Conservation (phyloP, 2,888 invertebrate genomes). For the Andricus quercusramuli region DNA sequence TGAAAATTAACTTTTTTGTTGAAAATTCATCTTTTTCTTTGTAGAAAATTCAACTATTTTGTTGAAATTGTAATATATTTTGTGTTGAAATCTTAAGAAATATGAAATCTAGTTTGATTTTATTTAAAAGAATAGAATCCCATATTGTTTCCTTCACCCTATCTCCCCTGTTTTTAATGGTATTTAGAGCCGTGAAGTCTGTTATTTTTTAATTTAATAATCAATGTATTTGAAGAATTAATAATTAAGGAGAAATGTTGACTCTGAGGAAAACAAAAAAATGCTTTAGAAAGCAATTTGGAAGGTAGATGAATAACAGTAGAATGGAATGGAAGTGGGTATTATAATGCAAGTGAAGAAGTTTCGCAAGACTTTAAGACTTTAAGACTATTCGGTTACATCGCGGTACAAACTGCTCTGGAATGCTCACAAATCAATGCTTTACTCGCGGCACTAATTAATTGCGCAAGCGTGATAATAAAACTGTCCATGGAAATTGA, state of each 20-base stretch:
- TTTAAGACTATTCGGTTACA: slow-evolving; percentile 37
- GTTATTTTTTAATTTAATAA: background rate
- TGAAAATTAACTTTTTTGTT: no score
- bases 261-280: background rate
- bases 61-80: no score
- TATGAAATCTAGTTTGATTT: no score
- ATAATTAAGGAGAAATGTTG: background rate
- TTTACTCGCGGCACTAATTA: slow-evolving; percentile 37
- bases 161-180: no score
- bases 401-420: slow-evolving; percentile 16
- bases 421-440: slow-evolving; percentile 40
- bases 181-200: no score
- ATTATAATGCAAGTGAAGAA: slow-evolving; percentile 32
- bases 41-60: no score
- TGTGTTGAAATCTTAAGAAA: no score
- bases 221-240: background rate
- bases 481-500: slow-evolving; percentile 40
- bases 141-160: no score
- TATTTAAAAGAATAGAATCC: no score
- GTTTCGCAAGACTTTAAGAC: slow-evolving; percentile 29
- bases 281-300: slow-evolving; percentile 13
- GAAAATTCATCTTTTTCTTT: no score
- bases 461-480: slow-evolving; percentile 39
- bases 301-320: background rate
- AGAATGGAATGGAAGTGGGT: background rate